Percentiles rank a stretch among this genome's conserved stretches.
Evolutionary conservation across 2,113 vertebrate genomes (phyloP).

Genomic region (Nothoprocta pentlandii): DNA sequence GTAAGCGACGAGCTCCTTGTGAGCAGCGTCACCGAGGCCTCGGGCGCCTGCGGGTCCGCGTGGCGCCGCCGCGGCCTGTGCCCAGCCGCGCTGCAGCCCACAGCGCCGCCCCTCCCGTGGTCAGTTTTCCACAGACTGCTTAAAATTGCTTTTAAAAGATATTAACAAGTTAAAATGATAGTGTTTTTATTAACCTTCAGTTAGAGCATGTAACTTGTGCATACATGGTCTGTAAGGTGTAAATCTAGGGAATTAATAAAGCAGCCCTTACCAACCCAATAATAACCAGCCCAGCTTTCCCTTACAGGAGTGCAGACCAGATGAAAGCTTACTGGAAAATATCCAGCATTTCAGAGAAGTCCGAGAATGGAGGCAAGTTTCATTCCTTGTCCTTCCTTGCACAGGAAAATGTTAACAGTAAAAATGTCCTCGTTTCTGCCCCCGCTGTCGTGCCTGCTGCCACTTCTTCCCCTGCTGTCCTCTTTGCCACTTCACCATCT

Average conservation of each 20-base stretch:
- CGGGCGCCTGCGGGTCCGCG: too few species aligned
- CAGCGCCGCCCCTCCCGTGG: too few species aligned
- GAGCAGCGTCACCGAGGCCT: too few species aligned
- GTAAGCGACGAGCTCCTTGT: not conserved
- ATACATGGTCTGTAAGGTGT: not conserved
- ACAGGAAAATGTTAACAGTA: not conserved
- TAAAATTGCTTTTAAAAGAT: not conserved
- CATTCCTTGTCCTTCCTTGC: not conserved
- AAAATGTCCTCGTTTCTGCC: not conserved
- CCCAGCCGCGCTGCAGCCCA: too few species aligned
- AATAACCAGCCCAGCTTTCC: not conserved
- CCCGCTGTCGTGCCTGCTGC: not conserved
- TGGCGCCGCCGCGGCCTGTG: too few species aligned
- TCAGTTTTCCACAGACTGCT: not conserved
- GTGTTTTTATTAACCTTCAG: not conserved
- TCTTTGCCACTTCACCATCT: not conserved
- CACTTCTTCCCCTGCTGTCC: not conserved
- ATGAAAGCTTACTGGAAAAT: constrained; percentile 97
- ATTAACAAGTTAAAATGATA: not conserved
- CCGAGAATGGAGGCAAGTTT: constrained; percentile 93
- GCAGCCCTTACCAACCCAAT: not conserved
- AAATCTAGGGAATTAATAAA: not conserved
- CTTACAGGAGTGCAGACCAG: constrained; percentile 92
- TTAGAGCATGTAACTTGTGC: not conserved
- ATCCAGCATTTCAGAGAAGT: constrained; percentile 93